Evolutionary conservation across 2,113 vertebrate species (phyloP), one percentile per base, ranked within the genome.

Genomic region (Corythaixoides concolor): DNA sequence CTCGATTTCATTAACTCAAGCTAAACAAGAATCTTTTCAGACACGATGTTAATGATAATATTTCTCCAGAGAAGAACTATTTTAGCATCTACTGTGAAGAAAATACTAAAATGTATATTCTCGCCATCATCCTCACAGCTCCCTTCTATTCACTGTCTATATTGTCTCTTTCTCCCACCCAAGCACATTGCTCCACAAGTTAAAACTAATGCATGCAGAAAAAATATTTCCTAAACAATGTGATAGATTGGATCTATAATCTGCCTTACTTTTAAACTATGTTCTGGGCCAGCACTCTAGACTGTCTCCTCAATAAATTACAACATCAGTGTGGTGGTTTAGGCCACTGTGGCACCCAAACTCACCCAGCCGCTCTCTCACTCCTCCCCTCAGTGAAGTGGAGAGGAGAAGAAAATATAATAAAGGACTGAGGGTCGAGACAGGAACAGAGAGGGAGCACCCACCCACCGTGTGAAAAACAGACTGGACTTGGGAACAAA

Each of bases 141-240:
- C 28, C 41, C 30, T 23, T 63, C 30, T 50, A 58, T 13, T 39
- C 41, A 11, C n/a, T 77, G 8, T 49, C 26, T 80, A 10, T 16
- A 17, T 3, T 12, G 8, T 18, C 14, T 81, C 18, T 41, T 89
- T 19, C 41, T 73, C 24, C 19, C n/a, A 58, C 32, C 15, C 21
- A 69, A 73, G 60, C 15, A 64, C 18, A 45, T 50, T 66, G 14
- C 4, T 79, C 17, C 28, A 30, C 13, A 72, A 21, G 9, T 4
- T 24, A 49, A 73, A 95, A 74, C 4, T 62, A 35, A 41, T 1
- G 0, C 0, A 1, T 9, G 18, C 5, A 68, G 52, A 43, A 82
- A 74, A 92, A 43, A 5, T 19, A 18, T 64, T 85, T 82, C 33
- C 22, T 45, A 17, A 5, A 52, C 33, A 39, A 19, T 18, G 18